Conservation (phyloP, 2,888 invertebrate genomes). For the Trissoscelio sp. region DNA sequence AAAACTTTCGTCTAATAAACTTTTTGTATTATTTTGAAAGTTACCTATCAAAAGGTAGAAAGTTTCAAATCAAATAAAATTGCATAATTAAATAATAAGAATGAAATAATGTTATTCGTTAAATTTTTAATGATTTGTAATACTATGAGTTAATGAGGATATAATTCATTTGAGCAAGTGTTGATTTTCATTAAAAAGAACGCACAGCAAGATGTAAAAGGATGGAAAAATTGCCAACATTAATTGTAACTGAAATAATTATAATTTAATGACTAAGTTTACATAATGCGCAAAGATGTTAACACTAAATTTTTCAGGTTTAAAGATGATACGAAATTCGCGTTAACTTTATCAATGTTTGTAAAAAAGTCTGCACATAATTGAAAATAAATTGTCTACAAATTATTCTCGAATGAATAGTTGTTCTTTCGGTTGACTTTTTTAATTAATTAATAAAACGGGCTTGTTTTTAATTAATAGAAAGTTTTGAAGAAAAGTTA, state of each 20-base stretch:
- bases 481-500: not conserved
- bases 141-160: too few species aligned
- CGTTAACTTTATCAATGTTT: not conserved
- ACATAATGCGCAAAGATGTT: not conserved
- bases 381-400: not conserved
- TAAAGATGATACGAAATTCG: not conserved
- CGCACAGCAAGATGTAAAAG: too few species aligned
- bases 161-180: too few species aligned
- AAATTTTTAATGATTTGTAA: too few species aligned
- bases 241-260: constrained; percentile 14
- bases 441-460: not conserved
- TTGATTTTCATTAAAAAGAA: too few species aligned
- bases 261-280: constrained; percentile 3
- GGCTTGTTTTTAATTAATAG: not conserved
- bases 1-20: too few species aligned
- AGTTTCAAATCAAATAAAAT: too few species aligned
- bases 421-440: not conserved
- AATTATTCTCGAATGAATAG: not conserved
- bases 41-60: too few species aligned
- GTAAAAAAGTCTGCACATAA: not conserved
- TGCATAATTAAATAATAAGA: too few species aligned
- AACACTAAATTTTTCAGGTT: not conserved
- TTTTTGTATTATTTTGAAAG: too few species aligned
- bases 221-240: not conserved
- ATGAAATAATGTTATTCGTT: too few species aligned